phyloP scores from a whole-genome alignment of 2,797 vertebrate genomes.

The Microchirus variegatus region DNA sequence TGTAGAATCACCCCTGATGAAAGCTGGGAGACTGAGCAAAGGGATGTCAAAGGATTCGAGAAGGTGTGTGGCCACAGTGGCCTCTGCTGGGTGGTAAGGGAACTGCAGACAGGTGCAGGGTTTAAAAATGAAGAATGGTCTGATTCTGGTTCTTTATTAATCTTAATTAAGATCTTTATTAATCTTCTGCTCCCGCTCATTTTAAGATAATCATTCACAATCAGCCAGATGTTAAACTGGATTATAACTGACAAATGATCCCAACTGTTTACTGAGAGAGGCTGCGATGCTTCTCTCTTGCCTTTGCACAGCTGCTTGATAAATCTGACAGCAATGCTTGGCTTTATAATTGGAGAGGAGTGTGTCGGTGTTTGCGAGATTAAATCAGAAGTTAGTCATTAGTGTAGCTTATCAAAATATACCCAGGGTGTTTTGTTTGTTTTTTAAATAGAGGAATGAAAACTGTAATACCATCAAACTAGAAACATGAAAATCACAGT shows the following conservation, averaged over 20 bases:
- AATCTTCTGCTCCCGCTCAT: constrained; percentile 20
- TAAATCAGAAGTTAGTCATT: constrained; percentile 21
- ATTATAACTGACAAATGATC: constrained; percentile 41
- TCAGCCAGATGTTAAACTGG: constrained; percentile 30
- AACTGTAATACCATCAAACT: not conserved
- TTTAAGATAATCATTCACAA: constrained; percentile 32
- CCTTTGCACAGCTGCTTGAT: constrained; percentile 56
- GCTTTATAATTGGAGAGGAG: constrained; percentile 52
- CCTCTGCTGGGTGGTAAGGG: constrained; percentile 68
- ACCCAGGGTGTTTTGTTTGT: constrained; percentile 10
- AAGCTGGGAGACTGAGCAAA: no score
- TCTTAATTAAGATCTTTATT: no score
- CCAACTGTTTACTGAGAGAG: constrained; percentile 29
- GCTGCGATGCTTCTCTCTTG: constrained; percentile 42
- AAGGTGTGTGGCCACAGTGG: constrained; percentile 60
- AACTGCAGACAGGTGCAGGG: constrained; percentile 30
- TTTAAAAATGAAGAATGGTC: not conserved
- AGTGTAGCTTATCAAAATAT: constrained; percentile 27
- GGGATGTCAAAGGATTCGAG: constrained; percentile 40
- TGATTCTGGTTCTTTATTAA: constrained; percentile 33
- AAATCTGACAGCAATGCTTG: constrained; percentile 42
- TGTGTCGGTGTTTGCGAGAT: constrained; percentile 25
- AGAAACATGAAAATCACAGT: not conserved
- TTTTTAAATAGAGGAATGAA: not conserved
- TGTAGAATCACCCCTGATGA: no score